Base-by-base conservation (phyloP, 2,888 invertebrate genomes). In the Leptothorax acervorum region DNA sequence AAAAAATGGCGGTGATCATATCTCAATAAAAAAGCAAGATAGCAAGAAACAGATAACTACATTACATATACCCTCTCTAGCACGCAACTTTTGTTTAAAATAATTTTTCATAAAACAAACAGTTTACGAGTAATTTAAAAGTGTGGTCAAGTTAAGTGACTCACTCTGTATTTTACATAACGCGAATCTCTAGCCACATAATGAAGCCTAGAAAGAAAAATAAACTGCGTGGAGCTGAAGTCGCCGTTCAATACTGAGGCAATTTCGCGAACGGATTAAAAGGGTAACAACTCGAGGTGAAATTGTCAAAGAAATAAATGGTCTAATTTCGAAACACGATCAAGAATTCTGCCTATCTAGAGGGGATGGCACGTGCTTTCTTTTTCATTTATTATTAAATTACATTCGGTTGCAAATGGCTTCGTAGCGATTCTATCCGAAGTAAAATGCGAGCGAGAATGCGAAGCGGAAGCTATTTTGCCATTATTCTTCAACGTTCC, bases 351-450 rank as follows among this genome's bases (percentile, higher is more conserved):
- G 42, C 9, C 18, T 66, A 12, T 45, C 42, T 28, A 12, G 2
- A 39, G 4, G 6, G 15, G 18, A 39, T n/a, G 8, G 28, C 28
- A 4, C 18, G 12, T 18, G 15, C 9, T 55, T 45, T 1, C 35
- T 62, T 42, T 42, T 9, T 48, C 73, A 6, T 23, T 62, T 62
- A 71, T 71, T 71, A 42, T 71, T 71, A 42, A 78, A 71, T 57
- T 78, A 78, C n/a, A 45, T 23, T 15, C 31, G 6, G 12, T 31
- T 76, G 39, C n/a, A 78, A 68, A 71, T 70, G 55, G 45, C 71
- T 71, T 78, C 55, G 28, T 8, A 15, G 11, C 71, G 6, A 62
- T 75, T 48, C 15, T 15, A 18, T 31, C 18, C 11, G 3, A 53
- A 28, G 15, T 23, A 18, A 35, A 35, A 51, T 39, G 28, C 39